Base-by-base conservation (phyloP, 2,888 invertebrate genomes). In the Andrena praecox region DNA sequence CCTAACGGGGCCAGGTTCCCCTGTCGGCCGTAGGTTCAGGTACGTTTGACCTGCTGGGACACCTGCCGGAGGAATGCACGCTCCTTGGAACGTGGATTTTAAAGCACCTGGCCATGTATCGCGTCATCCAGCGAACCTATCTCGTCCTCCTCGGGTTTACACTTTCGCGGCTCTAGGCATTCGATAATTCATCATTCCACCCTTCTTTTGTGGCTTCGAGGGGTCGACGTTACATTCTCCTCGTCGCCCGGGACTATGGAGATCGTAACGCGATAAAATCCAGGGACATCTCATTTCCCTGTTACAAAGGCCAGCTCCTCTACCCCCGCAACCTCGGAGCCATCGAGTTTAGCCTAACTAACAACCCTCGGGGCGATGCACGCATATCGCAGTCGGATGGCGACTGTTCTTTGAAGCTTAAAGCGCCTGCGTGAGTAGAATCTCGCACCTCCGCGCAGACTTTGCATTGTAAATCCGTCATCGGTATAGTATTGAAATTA, bases 51-150 rank as follows among this genome's bases (percentile, higher is more conserved):
- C 77, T 71, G 80, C 27, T 27, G 73, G 62, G 70, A 80, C 89
- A 87, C 89, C 87, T 87, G 87, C 60, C 35, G 72, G 52, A 63
- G 69, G 81, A 82, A 87, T 68, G 77, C 64, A n/a, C 63, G 48
- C 70, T 70, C 27, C 64, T 62, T 29, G 59, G 52, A 54, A 54
- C 59, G 70, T 27, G 62, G 71, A 52, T 76, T 86, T 79, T 56
- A 68, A 64, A 74, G 35, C 87, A 87, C 77, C 89, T 87, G 87
- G 52, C 72, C 60, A 68, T n/a, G 50, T 10, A 54, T 64, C 56
- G 77, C 80, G 76, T 82, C 80, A 67, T 66, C 76, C 35, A 29
- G 56, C 52, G 5, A 20, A 12, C 70, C 70, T 52, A 50, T 62
- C 64, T 35, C 59, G 56, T 3, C 56, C 60, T 62, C 76, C 56